These are phyloP conservation scores for Oreonectes daqikongensis DNA, from an alignment of 2,797 vertebrate species.

Conservation along the genomic window DNA sequence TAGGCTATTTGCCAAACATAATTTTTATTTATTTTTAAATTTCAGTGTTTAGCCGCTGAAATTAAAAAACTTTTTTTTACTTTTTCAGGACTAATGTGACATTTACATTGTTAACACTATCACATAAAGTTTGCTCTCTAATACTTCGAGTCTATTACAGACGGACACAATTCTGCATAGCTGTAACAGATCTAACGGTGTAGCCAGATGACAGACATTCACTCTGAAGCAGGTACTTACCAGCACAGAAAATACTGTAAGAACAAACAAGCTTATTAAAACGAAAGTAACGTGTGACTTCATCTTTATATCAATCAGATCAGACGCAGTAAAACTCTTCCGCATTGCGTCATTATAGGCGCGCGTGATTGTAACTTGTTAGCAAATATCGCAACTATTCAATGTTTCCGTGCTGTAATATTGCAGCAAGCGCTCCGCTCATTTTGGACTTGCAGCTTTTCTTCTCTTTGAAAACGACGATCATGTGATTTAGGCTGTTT, in stretches of 20 bases:
- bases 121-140: not conserved
- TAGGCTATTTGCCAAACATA: too few relatives aligned
- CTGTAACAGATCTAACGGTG: not conserved
- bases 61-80: too few relatives aligned
- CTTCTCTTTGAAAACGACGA: slow-evolving; percentile 28
- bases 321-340: not conserved
- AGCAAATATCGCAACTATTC: not conserved
- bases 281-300: slow-evolving; percentile 51
- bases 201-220: not conserved
- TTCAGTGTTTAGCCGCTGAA: too few relatives aligned
- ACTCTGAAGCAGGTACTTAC: slow-evolving; percentile 62
- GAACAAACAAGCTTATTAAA: slow-evolving; percentile 53
- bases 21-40: too few relatives aligned
- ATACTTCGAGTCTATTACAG: not conserved
- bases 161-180: too few relatives aligned
- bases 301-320: slow-evolving; percentile 27
- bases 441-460: slow-evolving; percentile 62
- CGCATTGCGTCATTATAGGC: not conserved
- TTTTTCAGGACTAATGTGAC: not conserved
- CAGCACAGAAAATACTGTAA: slow-evolving; percentile 61
- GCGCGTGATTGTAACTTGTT: slow-evolving; percentile 6
- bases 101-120: too few relatives aligned
- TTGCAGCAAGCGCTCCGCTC: not conserved
- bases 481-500: slow-evolving; percentile 54
- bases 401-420: not conserved